These are phyloP conservation scores for Phocoena phocoena DNA, from an alignment of 2,113 vertebrate species.

Conservation along the genomic window DNA sequence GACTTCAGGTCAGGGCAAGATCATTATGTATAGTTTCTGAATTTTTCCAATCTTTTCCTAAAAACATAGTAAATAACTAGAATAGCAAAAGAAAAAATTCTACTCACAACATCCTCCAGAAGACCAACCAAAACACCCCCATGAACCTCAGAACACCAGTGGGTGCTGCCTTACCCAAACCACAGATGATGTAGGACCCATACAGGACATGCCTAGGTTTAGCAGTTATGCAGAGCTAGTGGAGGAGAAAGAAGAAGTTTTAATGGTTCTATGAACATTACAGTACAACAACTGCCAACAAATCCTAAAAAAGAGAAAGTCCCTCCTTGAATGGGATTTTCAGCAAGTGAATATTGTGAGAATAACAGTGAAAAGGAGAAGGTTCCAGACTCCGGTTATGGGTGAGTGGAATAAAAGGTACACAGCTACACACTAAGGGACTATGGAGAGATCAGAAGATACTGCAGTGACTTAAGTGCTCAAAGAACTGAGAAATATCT, in stretches of 20 bases:
- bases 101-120: neutral
- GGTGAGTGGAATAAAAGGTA: neutral
- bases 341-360: neutral
- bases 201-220: neutral
- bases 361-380: neutral
- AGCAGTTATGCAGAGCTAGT: neutral
- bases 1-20: neutral
- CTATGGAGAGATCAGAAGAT: neutral
- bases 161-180: neutral
- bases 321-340: neutral
- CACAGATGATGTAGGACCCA: neutral
- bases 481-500: neutral
- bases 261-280: neutral
- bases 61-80: neutral
- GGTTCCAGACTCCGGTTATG: neutral
- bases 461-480: neutral
- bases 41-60: neutral
- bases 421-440: neutral
- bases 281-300: neutral
- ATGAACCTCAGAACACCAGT: neutral
- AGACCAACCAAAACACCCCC: neutral
- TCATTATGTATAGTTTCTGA: neutral
- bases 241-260: neutral
- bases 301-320: neutral
- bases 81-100: slow-evolving; percentile 34